Percentiles rank a stretch among this genome's conserved stretches.
These are phyloP conservation scores for Siphamia tubifer DNA, from an alignment of 2,113 vertebrate genomes.

Conservation along the genomic window DNA sequence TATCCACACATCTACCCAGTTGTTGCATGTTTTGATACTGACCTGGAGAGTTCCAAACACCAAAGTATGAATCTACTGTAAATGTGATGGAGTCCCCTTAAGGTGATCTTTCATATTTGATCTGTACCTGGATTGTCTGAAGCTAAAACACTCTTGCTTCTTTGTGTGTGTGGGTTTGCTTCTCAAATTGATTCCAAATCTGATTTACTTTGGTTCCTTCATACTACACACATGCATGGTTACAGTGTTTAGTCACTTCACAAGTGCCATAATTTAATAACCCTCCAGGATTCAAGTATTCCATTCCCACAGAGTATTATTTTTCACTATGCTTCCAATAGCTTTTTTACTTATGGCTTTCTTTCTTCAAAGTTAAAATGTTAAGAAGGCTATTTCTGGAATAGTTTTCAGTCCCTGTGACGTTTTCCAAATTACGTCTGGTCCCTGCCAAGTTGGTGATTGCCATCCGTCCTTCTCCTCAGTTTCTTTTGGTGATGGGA, in stretches of 20 bases:
- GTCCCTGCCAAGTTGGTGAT: slow-evolving; percentile 49
- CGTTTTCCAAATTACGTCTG: slow-evolving; percentile 44
- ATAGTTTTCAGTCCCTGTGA: slow-evolving; percentile 1
- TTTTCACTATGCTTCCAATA: slow-evolving; percentile 44
- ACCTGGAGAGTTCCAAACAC: too few relatives aligned
- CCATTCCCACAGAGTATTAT: slow-evolving; percentile 37
- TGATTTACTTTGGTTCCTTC: not conserved
- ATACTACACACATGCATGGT: slow-evolving; percentile 11
- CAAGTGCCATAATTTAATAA: slow-evolving; percentile 27
- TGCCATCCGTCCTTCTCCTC: slow-evolving; percentile 8
- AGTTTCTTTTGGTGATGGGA: slow-evolving; percentile 25
- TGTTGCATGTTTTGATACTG: too few relatives aligned
- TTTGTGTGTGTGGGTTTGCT: not conserved
- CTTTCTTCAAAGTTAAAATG: slow-evolving; percentile 3
- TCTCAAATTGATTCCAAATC: not conserved
- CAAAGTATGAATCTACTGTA: too few relatives aligned
- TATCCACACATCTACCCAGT: too few relatives aligned
- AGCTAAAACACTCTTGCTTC: not conserved
- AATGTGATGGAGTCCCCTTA: not conserved
- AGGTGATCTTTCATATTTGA: not conserved
- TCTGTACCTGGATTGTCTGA: not conserved
- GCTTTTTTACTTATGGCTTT: not conserved
- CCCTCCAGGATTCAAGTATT: slow-evolving; percentile 17
- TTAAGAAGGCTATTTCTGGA: slow-evolving; percentile 27
- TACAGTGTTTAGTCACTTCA: slow-evolving; percentile 25